Percentiles rank a stretch among this genome's conserved stretches.
Evolutionary conservation across 2,888 invertebrate species (phyloP).

Genomic region (Carabus problematicus): DNA sequence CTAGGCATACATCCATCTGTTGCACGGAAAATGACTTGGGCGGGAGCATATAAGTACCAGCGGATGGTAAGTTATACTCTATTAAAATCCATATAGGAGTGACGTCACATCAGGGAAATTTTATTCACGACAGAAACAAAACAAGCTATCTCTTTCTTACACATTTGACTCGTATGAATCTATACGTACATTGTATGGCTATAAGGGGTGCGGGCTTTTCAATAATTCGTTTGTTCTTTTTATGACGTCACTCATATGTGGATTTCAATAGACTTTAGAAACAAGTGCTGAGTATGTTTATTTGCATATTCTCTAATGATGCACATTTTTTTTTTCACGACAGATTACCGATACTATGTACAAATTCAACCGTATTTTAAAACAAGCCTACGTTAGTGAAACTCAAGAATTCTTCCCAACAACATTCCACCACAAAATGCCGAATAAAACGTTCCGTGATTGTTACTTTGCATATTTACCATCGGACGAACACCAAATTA

Average conservation of each 20-base stretch:
- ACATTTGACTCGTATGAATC: no score
- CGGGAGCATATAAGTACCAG: constrained; percentile 46
- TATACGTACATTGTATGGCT: no score
- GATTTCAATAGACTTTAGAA: no score
- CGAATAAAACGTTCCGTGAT: constrained; percentile 52
- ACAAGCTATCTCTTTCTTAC: no score
- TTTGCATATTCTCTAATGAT: not conserved
- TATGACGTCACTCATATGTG: no score
- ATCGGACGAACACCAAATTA: constrained; percentile 52
- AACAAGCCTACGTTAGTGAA: constrained; percentile 50
- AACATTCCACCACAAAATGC: constrained; percentile 53
- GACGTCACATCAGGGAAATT: no score
- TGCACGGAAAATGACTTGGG: constrained; percentile 49
- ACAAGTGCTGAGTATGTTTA: no score
- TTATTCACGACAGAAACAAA: no score
- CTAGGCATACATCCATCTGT: no score
- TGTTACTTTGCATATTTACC: constrained; percentile 55
- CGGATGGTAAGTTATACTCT: constrained; percentile 44
- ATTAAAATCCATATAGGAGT: no score
- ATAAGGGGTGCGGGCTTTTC: no score
- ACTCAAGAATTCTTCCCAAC: constrained; percentile 55
- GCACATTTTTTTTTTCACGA: not conserved
- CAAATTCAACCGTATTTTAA: constrained; percentile 50
- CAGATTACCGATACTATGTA: constrained; percentile 44
- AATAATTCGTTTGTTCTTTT: no score